phyloP scores from a whole-genome alignment of 2,888 invertebrate genomes.

The Mesodorylaimus sp. region DNA sequence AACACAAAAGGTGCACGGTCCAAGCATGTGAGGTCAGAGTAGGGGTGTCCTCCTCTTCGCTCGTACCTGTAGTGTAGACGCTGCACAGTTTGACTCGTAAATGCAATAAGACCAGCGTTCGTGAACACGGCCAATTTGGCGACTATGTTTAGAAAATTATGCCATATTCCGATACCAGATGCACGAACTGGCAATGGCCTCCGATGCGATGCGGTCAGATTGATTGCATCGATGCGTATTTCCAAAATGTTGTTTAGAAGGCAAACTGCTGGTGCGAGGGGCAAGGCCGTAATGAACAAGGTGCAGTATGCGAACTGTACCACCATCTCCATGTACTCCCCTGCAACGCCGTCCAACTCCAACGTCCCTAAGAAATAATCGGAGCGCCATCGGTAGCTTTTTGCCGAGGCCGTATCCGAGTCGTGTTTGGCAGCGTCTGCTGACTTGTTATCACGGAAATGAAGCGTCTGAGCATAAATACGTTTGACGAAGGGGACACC shows the following conservation, averaged over 20 bases:
- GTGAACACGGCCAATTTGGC: constrained; percentile 77
- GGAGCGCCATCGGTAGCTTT: too few relatives aligned
- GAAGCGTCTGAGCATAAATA: too few relatives aligned
- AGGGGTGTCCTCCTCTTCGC: too few relatives aligned
- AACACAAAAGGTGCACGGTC: too few relatives aligned
- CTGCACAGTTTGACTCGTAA: constrained; percentile 86
- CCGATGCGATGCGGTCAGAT: constrained; percentile 31
- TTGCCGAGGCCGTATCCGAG: too few relatives aligned
- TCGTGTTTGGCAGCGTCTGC: too few relatives aligned
- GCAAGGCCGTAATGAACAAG: constrained; percentile 57
- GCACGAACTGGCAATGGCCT: constrained; percentile 6
- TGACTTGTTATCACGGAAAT: too few relatives aligned
- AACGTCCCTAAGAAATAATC: neutral
- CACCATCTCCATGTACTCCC: constrained; percentile 90
- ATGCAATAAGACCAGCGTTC: constrained; percentile 86
- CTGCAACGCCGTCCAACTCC: constrained; percentile 39
- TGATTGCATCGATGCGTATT: constrained; percentile 77
- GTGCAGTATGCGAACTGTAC: constrained; percentile 89
- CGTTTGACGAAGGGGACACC: neutral
- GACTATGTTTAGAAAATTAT: constrained; percentile 68
- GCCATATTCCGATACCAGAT: constrained; percentile 30
- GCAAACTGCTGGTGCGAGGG: constrained; percentile 49
- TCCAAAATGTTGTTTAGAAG: constrained; percentile 79
- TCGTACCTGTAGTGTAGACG: constrained; percentile 31
- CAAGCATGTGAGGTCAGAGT: too few relatives aligned